Percentiles rank a stretch among this genome's conserved stretches.
These are phyloP conservation scores for Serranus cabrilla DNA, from an alignment of 2,797 vertebrate genomes.

Conservation along the genomic window DNA sequence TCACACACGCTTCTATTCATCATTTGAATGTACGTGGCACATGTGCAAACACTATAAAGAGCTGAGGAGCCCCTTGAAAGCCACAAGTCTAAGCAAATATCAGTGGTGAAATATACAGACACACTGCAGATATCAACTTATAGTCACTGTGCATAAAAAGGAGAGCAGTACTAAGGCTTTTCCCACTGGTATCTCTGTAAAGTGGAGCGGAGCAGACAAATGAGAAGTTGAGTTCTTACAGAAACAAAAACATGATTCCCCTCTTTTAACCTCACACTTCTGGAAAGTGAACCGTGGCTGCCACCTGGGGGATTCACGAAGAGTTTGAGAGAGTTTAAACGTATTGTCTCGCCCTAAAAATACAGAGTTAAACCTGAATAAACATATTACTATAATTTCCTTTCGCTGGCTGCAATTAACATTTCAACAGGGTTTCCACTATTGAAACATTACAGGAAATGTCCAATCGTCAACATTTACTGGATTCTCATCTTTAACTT, in stretches of 20 bases:
- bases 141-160: constrained; percentile 5
- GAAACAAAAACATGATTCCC: constrained; percentile 23
- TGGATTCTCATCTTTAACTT: background rate
- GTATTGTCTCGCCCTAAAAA: constrained; percentile 27
- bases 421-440: constrained; percentile 23
- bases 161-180: background rate
- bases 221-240: background rate
- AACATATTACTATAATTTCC: constrained; percentile 37
- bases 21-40: constrained; percentile 39
- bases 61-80: background rate
- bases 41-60: constrained; percentile 2
- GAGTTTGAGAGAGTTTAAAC: constrained; percentile 25
- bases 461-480: background rate
- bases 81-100: background rate
- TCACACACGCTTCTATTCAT: constrained; percentile 50
- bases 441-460: constrained; percentile 35
- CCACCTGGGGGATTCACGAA: constrained; percentile 10
- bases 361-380: constrained; percentile 39
- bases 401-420: constrained; percentile 19
- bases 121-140: constrained; percentile 1
- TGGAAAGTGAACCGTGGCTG: constrained; percentile 35
- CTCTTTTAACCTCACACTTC: constrained; percentile 22
- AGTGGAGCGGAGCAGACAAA: constrained; percentile 4
- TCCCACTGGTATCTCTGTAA: constrained; percentile 3
- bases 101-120: background rate